Conservation (phyloP, 2,113 vertebrate genomes). For the Mellivora capensis region DNA sequence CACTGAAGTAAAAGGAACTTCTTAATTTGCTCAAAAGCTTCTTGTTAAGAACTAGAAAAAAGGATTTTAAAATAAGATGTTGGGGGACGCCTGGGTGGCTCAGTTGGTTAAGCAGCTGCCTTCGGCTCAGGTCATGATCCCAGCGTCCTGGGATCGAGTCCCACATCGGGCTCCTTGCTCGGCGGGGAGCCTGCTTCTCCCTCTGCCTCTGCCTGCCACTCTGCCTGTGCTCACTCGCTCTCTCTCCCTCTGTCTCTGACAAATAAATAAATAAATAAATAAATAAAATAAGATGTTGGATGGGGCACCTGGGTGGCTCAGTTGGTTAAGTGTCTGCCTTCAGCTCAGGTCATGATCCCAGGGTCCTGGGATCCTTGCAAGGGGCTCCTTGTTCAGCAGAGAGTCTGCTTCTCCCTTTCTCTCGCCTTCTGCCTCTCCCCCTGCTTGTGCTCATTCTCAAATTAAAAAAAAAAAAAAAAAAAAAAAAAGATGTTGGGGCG, state of each 20-base stretch:
- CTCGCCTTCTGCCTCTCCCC: background rate
- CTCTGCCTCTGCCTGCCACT: no score
- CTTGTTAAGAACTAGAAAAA: background rate
- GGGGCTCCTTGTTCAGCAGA: background rate
- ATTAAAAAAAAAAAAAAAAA: background rate
- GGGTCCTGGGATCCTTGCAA: background rate
- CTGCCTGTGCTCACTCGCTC: no score
- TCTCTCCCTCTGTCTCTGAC: no score
- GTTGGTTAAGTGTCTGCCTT: background rate
- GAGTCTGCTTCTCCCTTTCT: background rate
- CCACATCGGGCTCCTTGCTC: no score
- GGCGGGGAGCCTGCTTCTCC: no score
- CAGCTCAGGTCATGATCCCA: background rate
- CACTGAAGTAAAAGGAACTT: background rate
- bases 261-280: no score
- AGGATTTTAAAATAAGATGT: background rate
- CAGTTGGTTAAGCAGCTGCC: background rate
- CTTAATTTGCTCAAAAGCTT: background rate
- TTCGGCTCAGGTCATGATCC: background rate
- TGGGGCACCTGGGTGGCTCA: background rate
- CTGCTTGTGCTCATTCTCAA: background rate
- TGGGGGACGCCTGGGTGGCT: background rate
- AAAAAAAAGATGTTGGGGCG: background rate
- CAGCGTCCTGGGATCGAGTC: background rate
- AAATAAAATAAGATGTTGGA: background rate